Evolutionary conservation across 2,888 invertebrate genomes (phyloP), one percentile per base, ranked within the genome.

Genomic region (Caenorhabditis sinica): DNA sequence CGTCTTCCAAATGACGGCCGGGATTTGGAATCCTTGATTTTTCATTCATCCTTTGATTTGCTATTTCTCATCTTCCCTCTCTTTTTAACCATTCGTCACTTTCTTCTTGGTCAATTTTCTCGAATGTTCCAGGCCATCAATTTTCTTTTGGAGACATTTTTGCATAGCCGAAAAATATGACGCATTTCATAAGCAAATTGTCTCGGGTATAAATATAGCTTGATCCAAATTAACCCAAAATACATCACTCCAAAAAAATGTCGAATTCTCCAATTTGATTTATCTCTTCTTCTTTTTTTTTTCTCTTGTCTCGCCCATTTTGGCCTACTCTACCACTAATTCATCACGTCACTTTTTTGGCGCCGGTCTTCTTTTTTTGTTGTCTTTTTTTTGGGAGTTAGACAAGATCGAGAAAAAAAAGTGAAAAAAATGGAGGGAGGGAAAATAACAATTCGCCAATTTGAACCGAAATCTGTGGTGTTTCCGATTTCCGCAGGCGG

Each of bases 391-490:
- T 71, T 43, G 20, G 3, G 33, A 23, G 20, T 36, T 36, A 9
- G 33, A 36, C 33, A 33, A 30, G n/a, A 1, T 43, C 17, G 1
- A 33, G 49, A 25, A 33, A 30, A 45, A 30, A 30, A 53, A 30
- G 25, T 9, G 23, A n/a, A n/a, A n/a, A n/a, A n/a, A n/a, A n/a
- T 8, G 28, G 33, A 28, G 30, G n/a, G 25, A 13, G 2, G 49
- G 17, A 51, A 23, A 56, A 43, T 28, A 65, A 66, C 51, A 43
- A 72, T 72, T 72, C 71, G 71, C 71, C 71, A 72, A 60, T 43
- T 56, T 43, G 40, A 28, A 28, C n/a, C 58, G 65, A 25, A 72
- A 25, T 60, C 43, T 28, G 56, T 56, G 56, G 28, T 56, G 56
- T 56, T 56, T 56, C 56, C 56, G 49, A 66, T 23, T 43, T 49